Evolutionary conservation across 2,797 vertebrate genomes (phyloP).

Genomic region (Clarias platycephalus): DNA sequence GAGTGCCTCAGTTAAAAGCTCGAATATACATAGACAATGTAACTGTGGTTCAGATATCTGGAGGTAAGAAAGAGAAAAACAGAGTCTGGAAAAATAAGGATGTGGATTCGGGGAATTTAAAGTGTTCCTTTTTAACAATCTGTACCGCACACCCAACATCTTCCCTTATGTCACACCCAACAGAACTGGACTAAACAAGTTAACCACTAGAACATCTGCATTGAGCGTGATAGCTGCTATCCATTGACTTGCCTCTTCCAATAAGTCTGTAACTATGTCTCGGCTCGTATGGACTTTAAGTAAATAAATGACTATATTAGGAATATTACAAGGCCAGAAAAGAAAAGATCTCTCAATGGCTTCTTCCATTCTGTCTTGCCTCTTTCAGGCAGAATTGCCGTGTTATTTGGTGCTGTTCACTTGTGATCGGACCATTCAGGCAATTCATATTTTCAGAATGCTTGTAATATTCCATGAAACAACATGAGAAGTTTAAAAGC

Average conservation of each 20-base stretch:
- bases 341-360: slow-evolving; percentile 28
- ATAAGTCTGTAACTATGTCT: slow-evolving; percentile 38
- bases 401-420: background rate
- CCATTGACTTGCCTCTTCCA: slow-evolving; percentile 49
- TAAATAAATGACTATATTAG: background rate
- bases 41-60: slow-evolving; percentile 55
- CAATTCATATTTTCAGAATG: slow-evolving; percentile 37
- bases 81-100: slow-evolving; percentile 57
- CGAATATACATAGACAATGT: slow-evolving; percentile 71
- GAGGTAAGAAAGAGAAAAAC: slow-evolving; percentile 53
- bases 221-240: slow-evolving; percentile 52
- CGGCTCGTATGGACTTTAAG: background rate
- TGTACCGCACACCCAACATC: slow-evolving; percentile 46
- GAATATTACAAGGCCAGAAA: background rate
- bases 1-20: slow-evolving; percentile 77
- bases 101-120: slow-evolving; percentile 61
- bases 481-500: slow-evolving; percentile 32
- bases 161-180: slow-evolving; percentile 58
- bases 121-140: slow-evolving; percentile 59
- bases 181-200: slow-evolving; percentile 41
- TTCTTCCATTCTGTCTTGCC: slow-evolving; percentile 3
- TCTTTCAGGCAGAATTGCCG: background rate
- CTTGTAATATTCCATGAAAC: slow-evolving; percentile 42
- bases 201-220: slow-evolving; percentile 46
- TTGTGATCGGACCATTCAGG: background rate